Evolutionary conservation across 2,113 vertebrate genomes (phyloP).

Genomic region (Oplegnathus fasciatus): DNA sequence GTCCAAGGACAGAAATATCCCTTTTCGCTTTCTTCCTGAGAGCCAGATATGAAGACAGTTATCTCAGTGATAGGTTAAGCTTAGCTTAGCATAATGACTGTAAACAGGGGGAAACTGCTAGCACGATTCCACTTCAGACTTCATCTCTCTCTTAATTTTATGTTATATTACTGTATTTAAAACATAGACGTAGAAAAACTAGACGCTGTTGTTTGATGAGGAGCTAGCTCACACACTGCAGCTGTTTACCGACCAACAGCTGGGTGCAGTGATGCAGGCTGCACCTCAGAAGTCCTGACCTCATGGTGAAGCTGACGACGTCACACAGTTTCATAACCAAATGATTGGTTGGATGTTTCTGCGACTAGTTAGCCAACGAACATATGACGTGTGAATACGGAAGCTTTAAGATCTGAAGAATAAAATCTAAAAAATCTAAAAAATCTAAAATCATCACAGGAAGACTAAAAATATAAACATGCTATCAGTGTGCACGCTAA

Average conservation of each 20-base stretch:
- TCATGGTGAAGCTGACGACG: background rate
- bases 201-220: background rate
- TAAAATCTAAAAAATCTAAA: no score
- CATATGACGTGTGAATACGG: background rate
- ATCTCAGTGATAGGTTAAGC: background rate
- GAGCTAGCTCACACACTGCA: background rate
- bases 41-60: background rate
- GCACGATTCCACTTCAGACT: background rate
- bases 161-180: background rate
- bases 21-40: background rate
- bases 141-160: background rate
- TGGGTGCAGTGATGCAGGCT: background rate
- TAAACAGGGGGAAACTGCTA: background rate
- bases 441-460: background rate
- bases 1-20: no score
- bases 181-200: background rate
- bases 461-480: constrained; percentile 32
- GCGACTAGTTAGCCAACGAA: background rate
- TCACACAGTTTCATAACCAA: background rate
- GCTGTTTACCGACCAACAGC: background rate
- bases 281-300: background rate
- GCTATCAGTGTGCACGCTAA: background rate
- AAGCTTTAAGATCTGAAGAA: background rate
- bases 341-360: no score
- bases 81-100: background rate